A percentile compares a stretch with the other conserved stretches of the same genome.
phyloP scores from a whole-genome alignment of 2,797 vertebrate genomes.

The Eutrigla gurnardus region DNA sequence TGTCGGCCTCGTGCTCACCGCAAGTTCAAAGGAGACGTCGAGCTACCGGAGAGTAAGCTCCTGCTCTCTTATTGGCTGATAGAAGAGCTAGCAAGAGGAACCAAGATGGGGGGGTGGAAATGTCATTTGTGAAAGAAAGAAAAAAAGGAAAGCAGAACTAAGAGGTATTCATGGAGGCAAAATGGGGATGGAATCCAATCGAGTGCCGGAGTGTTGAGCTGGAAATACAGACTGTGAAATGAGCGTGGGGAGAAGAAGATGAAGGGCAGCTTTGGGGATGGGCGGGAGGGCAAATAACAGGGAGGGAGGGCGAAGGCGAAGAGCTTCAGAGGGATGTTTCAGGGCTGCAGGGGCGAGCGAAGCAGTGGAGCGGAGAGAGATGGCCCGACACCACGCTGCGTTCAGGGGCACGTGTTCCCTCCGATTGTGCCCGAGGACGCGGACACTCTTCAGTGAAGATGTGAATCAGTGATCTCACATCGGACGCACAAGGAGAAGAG shows the following conservation, averaged over 20 bases:
- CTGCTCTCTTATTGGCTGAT: background rate
- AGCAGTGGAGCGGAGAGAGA: slow-evolving; percentile 34
- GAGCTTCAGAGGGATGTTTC: slow-evolving; percentile 1
- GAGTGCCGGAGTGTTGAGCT: slow-evolving; percentile 35
- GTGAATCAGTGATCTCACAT: slow-evolving; percentile 26
- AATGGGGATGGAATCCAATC: slow-evolving; percentile 64
- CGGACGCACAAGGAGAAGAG: slow-evolving; percentile 5
- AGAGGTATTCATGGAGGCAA: slow-evolving; percentile 49
- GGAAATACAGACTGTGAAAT: slow-evolving; percentile 47
- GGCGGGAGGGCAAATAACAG: slow-evolving; percentile 23
- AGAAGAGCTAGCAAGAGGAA: slow-evolving; percentile 10
- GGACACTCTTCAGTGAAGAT: slow-evolving; percentile 31
- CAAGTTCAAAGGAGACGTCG: slow-evolving; percentile 3
- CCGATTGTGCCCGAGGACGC: slow-evolving; percentile 28
- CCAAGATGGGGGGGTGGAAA: slow-evolving; percentile 38
- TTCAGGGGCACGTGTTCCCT: slow-evolving; percentile 41
- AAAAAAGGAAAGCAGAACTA: slow-evolving; percentile 60
- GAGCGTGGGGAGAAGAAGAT: slow-evolving; percentile 27
- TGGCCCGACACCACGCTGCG: slow-evolving; percentile 43
- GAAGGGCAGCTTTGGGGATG: slow-evolving; percentile 9
- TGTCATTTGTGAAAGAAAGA: background rate
- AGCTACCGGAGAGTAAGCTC: slow-evolving; percentile 5
- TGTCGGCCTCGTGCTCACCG: background rate
- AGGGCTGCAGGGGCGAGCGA: slow-evolving; percentile 13
- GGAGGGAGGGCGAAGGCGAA: slow-evolving; percentile 11